Conservation (phyloP, 2,797 vertebrate genomes). For the Gymnocypris eckloni region DNA sequence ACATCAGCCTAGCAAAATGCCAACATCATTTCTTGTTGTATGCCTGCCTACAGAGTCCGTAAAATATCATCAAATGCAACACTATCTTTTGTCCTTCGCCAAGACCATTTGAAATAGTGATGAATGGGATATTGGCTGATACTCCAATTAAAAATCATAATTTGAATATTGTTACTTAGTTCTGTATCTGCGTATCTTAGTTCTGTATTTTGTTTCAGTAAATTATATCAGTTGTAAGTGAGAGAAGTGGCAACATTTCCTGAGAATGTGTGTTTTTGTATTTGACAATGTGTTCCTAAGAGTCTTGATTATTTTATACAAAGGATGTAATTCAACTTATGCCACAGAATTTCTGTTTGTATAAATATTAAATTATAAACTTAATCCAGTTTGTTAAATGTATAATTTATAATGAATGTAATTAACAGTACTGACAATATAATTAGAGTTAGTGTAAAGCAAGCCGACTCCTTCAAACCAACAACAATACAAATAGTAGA, state of each 20-base stretch:
- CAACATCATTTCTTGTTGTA: background rate
- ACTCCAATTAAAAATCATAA: background rate
- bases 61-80: background rate
- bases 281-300: background rate
- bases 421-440: background rate
- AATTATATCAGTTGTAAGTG: background rate
- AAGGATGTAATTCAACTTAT: background rate
- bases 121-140: background rate
- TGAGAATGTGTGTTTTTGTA: background rate
- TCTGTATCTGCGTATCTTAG: background rate
- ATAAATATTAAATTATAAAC: background rate
- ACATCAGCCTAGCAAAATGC: background rate
- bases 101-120: background rate
- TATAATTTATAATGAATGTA: background rate
- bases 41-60: background rate
- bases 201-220: background rate
- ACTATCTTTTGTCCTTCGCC: background rate
- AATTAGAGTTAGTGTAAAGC: constrained; percentile 9
- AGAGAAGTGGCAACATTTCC: background rate
- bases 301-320: background rate
- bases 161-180: background rate
- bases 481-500: background rate
- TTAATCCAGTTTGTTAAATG: background rate
- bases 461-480: background rate
- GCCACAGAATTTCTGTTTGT: background rate